A percentile compares a stretch with the other conserved stretches of the same genome.
phyloP scores from a whole-genome alignment of 2,113 vertebrate species.

The Podarcis cretensis region DNA sequence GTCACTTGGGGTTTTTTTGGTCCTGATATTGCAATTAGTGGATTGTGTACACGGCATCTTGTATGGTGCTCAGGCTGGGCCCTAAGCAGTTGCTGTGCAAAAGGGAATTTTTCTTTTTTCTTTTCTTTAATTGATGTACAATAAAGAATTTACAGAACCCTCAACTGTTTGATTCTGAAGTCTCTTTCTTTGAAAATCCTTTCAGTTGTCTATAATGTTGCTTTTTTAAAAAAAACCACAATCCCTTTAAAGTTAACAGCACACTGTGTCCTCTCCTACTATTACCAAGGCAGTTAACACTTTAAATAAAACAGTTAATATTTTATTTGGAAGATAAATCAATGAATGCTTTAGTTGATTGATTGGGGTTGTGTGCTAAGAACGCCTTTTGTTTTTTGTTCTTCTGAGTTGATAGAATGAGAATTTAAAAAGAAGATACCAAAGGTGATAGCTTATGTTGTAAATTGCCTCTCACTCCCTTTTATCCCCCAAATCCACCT shows the following conservation, averaged over 20 bases:
- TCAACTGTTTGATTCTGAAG: neutral
- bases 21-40: conserved; percentile 18
- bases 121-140: conserved; percentile 57
- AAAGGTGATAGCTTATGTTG: too few species aligned
- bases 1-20: neutral
- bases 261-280: conserved; percentile 2
- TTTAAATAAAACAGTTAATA: too few species aligned
- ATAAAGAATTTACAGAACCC: conserved; percentile 68
- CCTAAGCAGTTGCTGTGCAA: conserved; percentile 38
- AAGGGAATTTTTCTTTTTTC: conserved; percentile 37
- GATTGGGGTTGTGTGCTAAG: neutral
- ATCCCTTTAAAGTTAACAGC: too few species aligned
- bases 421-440: neutral
- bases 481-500: too few species aligned
- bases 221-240: neutral
- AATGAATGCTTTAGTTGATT: neutral
- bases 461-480: too few species aligned
- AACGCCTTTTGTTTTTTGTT: neutral
- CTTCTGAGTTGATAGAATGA: neutral
- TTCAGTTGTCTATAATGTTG: neutral
- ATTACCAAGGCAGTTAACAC: neutral
- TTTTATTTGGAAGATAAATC: neutral
- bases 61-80: conserved; percentile 3
- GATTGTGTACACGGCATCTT: conserved; percentile 2
- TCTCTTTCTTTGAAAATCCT: neutral